Percentiles rank a stretch among this genome's conserved stretches.
Conservation (phyloP, 2,888 invertebrate genomes). For the Acheta domesticus region DNA sequence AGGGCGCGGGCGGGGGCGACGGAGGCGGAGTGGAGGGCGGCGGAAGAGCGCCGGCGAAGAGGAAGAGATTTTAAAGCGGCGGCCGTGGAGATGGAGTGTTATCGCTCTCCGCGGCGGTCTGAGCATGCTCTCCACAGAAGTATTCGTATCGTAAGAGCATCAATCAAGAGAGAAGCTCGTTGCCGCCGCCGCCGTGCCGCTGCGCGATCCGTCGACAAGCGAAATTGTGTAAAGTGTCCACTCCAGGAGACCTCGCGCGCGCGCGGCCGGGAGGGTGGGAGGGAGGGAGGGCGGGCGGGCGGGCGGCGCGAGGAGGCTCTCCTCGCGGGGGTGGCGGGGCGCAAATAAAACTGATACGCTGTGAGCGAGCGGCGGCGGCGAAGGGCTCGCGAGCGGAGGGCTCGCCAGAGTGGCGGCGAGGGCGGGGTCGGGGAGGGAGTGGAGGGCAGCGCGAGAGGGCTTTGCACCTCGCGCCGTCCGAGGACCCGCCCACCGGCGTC, state of each 20-base stretch:
- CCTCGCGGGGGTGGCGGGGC: neutral
- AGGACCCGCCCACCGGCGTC: no score
- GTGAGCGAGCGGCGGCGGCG: neutral
- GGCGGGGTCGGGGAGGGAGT: no score
- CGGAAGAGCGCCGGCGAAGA: neutral
- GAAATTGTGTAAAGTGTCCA: slow-evolving; percentile 8
- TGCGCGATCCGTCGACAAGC: neutral
- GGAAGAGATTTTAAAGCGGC: slow-evolving; percentile 6
- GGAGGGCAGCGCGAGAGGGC: no score
- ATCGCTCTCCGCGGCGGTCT: slow-evolving; percentile 1
- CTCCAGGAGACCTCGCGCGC: neutral
- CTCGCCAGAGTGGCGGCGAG: neutral
- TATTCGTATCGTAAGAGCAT: slow-evolving; percentile 18
- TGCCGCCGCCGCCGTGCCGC: neutral
- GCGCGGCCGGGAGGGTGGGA: neutral
- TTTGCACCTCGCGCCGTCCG: no score
- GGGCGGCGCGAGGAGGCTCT: neutral
- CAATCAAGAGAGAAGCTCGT: slow-evolving; percentile 8
- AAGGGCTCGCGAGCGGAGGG: neutral
- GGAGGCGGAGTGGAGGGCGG: neutral
- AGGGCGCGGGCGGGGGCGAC: neutral
- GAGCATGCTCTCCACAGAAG: slow-evolving; percentile 12
- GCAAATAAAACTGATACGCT: slow-evolving; percentile 1
- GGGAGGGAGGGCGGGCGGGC: neutral
- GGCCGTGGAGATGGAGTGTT: neutral